Conservation (phyloP, 2,888 invertebrate species). For the Mylabris sibirica region DNA sequence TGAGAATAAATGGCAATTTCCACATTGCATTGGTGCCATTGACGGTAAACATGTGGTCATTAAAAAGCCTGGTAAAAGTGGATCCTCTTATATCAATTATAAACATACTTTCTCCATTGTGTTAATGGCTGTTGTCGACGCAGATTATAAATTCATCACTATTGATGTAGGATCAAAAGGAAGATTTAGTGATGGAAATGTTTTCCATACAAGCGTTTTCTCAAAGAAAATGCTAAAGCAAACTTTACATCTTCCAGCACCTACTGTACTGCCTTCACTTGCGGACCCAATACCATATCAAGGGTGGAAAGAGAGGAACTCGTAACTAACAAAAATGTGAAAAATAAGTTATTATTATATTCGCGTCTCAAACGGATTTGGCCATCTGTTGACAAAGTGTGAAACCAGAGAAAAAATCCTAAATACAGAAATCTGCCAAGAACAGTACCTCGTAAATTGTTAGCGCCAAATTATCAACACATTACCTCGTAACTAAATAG, state of each 20-base stretch:
- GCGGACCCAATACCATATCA: constrained; percentile 21
- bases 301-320: too few relatives aligned
- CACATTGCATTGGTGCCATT: constrained; percentile 37
- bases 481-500: too few relatives aligned
- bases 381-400: too few relatives aligned
- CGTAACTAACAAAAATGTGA: too few relatives aligned
- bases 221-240: constrained; percentile 18
- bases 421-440: too few relatives aligned
- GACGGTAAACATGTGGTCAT: constrained; percentile 40
- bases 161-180: constrained; percentile 37
- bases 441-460: too few relatives aligned
- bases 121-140: constrained; percentile 37
- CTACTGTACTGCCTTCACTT: constrained; percentile 9
- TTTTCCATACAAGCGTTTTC: background rate
- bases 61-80: constrained; percentile 32
- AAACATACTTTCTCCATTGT: constrained; percentile 37
- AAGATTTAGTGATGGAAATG: constrained; percentile 28
- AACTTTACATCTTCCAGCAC: constrained; percentile 24
- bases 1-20: constrained; percentile 39
- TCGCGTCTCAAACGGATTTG: too few relatives aligned
- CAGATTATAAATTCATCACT: constrained; percentile 35
- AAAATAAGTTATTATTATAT: too few relatives aligned
- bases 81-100: constrained; percentile 39
- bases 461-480: too few relatives aligned
- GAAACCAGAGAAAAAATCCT: too few relatives aligned